A percentile compares a stretch with the other conserved stretches of the same genome.
Evolutionary conservation across 2,113 vertebrate genomes (phyloP).

Genomic region (Psettodes erumei): DNA sequence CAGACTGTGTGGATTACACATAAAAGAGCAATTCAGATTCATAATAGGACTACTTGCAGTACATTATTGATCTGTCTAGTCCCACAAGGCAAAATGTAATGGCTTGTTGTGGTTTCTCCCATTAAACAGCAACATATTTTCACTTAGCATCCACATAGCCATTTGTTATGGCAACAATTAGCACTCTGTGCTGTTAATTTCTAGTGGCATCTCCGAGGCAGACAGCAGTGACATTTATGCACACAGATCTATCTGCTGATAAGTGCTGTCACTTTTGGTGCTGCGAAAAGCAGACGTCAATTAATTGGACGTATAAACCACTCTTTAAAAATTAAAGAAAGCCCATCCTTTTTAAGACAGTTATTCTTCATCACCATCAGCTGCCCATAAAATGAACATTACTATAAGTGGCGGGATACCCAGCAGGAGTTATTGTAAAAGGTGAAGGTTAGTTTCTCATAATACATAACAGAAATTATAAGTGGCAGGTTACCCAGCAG

Average conservation of each 20-base stretch:
- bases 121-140: slow-evolving; percentile 49
- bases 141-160: slow-evolving; percentile 32
- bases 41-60: slow-evolving; percentile 33
- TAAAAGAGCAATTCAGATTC: slow-evolving; percentile 34
- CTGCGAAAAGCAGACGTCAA: not conserved
- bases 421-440: slow-evolving; percentile 11
- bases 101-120: slow-evolving; percentile 40
- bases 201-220: slow-evolving; percentile 28
- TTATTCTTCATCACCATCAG: slow-evolving; percentile 13
- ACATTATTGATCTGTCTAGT: slow-evolving; percentile 37
- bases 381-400: not conserved
- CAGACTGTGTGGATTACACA: slow-evolving; percentile 37
- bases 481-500: slow-evolving; percentile 3
- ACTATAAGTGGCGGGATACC: slow-evolving; percentile 13
- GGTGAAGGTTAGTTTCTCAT: slow-evolving; percentile 17
- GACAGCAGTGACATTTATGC: slow-evolving; percentile 40
- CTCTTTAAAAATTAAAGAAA: slow-evolving; percentile 3
- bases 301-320: slow-evolving; percentile 1
- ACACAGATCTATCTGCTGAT: slow-evolving; percentile 22
- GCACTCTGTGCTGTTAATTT: slow-evolving; percentile 42
- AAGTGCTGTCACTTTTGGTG: not conserved
- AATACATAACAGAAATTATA: not conserved
- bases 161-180: slow-evolving; percentile 57
- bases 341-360: not conserved
- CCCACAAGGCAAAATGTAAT: slow-evolving; percentile 27